These are phyloP conservation scores for Bombus vancouverensis DNA, from an alignment of 1,140 invertebrate species.

Conservation along the genomic window DNA sequence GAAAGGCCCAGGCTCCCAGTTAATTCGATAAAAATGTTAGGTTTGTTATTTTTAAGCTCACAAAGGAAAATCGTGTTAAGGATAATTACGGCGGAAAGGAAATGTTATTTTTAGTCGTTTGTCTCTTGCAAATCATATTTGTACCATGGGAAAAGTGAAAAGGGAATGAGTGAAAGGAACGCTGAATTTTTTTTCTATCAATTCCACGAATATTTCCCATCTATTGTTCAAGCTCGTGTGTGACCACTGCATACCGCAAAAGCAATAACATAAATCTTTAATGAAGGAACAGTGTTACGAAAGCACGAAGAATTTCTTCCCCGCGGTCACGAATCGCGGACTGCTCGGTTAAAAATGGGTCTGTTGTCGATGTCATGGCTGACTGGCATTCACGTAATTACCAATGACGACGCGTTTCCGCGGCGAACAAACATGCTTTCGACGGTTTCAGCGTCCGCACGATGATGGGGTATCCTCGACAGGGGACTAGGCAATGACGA, in stretches of 20 bases:
- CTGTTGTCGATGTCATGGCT: conserved; percentile 57
- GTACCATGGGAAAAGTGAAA: background rate
- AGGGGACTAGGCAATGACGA: conserved; percentile 4
- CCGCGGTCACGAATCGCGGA: background rate
- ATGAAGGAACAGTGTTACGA: conserved; percentile 26
- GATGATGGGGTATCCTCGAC: conserved; percentile 15
- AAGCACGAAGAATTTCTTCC: conserved; percentile 52
- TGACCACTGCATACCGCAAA: background rate
- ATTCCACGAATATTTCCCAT: background rate
- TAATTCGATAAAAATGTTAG: background rate
- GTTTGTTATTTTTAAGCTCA: background rate
- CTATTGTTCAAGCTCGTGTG: background rate
- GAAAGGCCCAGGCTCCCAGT: conserved; percentile 12
- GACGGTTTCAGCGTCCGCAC: background rate
- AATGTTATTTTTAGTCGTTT: background rate
- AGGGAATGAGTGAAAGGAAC: background rate
- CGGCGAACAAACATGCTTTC: conserved; percentile 41
- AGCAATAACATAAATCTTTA: conserved; percentile 26
- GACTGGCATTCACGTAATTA: conserved; percentile 61
- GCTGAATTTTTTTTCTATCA: background rate
- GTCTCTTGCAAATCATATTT: background rate
- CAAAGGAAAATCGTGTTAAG: background rate
- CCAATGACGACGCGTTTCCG: conserved; percentile 62
- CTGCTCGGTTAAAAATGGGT: conserved; percentile 47
- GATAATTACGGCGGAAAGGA: background rate